Conservation (phyloP, 2,888 invertebrate genomes). For the Drosophila subsilvestris region DNA sequence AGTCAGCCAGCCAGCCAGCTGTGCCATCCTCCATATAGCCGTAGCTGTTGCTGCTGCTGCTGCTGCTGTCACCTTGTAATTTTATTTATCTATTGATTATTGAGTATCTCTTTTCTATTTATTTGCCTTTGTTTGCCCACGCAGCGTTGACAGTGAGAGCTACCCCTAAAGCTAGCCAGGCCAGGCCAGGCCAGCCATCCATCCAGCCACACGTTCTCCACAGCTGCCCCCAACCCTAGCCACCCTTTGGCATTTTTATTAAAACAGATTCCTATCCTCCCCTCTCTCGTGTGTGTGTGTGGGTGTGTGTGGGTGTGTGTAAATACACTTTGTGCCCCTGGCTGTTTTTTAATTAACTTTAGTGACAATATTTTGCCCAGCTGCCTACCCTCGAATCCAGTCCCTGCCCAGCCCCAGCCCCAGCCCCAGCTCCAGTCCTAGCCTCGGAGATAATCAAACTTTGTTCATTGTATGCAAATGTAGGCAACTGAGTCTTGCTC, state of each 20-base stretch:
- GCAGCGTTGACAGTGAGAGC: conserved; percentile 67
- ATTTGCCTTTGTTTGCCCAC: conserved; percentile 76
- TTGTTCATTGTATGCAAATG: conserved; percentile 68
- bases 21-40: conserved; percentile 54
- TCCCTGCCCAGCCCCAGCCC: conserved; percentile 6
- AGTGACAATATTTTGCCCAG: conserved; percentile 78
- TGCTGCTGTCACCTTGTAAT: conserved; percentile 75
- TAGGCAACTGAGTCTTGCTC: conserved; percentile 51
- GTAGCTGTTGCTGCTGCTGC: conserved; percentile 52
- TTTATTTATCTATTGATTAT: conserved; percentile 83
- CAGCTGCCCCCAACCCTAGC: background rate
- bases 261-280: conserved; percentile 54
- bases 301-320: conserved; percentile 37
- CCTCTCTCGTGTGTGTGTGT: conserved; percentile 26
- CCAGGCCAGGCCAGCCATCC: too few relatives aligned
- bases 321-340: too few relatives aligned
- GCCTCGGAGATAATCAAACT: conserved; percentile 68
- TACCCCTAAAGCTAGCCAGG: conserved; percentile 19
- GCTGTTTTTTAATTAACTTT: conserved; percentile 80
- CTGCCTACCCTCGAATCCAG: conserved; percentile 28
- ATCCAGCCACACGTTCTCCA: too few relatives aligned
- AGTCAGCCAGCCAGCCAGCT: conserved; percentile 38
- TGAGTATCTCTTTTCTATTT: conserved; percentile 79
- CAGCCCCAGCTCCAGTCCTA: background rate
- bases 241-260: conserved; percentile 67